Conservation (phyloP, 64 coral and sea anemone species). For the Porites australiensis region DNA sequence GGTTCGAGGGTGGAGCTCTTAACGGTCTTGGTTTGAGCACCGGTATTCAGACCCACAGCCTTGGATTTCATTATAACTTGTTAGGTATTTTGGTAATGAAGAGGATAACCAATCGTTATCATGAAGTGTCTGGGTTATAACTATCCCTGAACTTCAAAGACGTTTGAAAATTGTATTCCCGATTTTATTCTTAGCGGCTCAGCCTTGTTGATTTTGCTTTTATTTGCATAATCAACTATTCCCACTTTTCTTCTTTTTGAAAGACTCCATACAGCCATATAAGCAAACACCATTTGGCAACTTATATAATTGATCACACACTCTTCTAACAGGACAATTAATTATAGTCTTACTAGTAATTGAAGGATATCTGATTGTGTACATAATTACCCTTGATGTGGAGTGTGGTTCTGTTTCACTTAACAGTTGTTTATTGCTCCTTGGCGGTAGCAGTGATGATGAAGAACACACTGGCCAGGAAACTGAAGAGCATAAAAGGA, state of each 20-base stretch:
- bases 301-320: not conserved
- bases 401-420: not conserved
- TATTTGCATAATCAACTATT: too few species aligned
- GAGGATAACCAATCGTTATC: too few species aligned
- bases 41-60: too few species aligned
- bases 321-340: not conserved
- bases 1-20: too few species aligned
- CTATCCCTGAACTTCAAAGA: too few species aligned
- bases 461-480: not conserved
- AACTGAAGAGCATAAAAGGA: slow-evolving; percentile 55
- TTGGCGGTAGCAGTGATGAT: slow-evolving; percentile 26
- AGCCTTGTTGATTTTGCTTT: too few species aligned
- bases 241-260: not conserved
- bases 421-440: slow-evolving; percentile 59
- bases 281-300: not conserved
- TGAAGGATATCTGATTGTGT: not conserved
- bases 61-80: too few species aligned
- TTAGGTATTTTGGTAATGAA: too few species aligned
- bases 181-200: too few species aligned
- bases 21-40: too few species aligned
- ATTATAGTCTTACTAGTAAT: not conserved
- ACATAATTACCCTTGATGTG: not conserved
- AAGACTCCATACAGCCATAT: not conserved
- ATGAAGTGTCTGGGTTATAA: too few species aligned
- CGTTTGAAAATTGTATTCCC: too few species aligned